phyloP scores from a whole-genome alignment of 2,113 vertebrate species.

The Romanogobio albipinnatus region DNA sequence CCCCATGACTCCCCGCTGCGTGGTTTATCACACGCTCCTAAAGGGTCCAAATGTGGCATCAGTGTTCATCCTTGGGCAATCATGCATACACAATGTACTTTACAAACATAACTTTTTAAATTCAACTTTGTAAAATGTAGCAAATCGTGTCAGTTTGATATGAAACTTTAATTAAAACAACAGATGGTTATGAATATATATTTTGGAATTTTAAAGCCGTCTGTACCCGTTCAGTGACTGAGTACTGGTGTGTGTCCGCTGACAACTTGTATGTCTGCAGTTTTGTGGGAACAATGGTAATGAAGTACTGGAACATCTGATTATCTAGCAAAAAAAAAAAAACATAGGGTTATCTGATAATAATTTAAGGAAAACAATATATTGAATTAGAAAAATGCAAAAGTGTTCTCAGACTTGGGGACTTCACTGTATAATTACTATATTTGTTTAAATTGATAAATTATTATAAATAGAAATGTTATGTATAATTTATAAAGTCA shows the following conservation, averaged over 20 bases:
- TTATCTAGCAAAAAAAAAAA: slow-evolving; percentile 80
- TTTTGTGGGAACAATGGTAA: slow-evolving; percentile 98
- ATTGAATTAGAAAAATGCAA: neutral
- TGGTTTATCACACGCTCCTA: slow-evolving; percentile 96
- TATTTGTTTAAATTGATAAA: too few species aligned
- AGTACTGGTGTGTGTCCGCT: slow-evolving; percentile 96
- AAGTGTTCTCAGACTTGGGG: neutral
- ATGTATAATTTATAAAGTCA: too few species aligned
- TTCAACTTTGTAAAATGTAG: neutral
- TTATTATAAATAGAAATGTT: too few species aligned
- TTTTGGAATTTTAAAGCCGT: neutral
- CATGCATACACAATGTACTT: neutral
- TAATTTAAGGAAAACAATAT: neutral
- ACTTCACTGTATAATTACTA: too few species aligned
- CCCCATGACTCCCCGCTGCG: slow-evolving; percentile 93
- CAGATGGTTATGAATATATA: neutral
- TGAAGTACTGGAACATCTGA: slow-evolving; percentile 99
- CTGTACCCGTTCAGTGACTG: slow-evolving; percentile 92
- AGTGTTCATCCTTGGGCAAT: neutral
- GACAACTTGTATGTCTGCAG: slow-evolving; percentile 90
- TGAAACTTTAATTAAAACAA: slow-evolving; percentile 57
- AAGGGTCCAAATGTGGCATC: neutral
- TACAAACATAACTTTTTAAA: neutral
- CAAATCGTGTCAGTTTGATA: neutral
- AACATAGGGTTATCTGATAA: neutral